Evolutionary conservation across 2,797 vertebrate species (phyloP), one percentile per base, ranked within the genome.

Genomic region (Myripristis murdjan): DNA sequence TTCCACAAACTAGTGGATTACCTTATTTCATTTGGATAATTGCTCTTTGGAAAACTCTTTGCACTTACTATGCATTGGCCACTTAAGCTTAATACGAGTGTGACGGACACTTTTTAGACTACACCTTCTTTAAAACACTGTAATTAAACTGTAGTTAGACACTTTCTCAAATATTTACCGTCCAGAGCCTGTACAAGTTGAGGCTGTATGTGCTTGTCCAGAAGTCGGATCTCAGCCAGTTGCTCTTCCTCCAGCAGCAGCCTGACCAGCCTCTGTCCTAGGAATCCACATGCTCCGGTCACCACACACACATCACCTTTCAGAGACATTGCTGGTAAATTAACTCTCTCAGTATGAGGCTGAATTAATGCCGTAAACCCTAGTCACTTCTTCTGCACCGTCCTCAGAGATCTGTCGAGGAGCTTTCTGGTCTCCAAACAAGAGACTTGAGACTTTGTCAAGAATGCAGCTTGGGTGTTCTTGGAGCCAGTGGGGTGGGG

Each of bases 241-340:
- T 90, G 89, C 80, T 97, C 95, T 26, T 97, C 95, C 49, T 97
- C 93, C 76, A 96, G 75, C 83, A 99, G 82, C 79, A 97, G 80
- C 65, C 15, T n/a, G 59, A 97, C 70, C 33, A 98, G 94, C 73
- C 91, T 95, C 75, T 86, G 91, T 1, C 98, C 98, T 71, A 99
- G 91, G 77, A 99, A 98, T 1, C 98, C 98, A 48, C 94, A 91
- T 3, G 96, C 98, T 62, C 98, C 98, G 0, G 97, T 99, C 88
- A 99, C 95, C 76, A 98, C 91, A 47, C 96, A 98, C 64, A 94
- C 95, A 9, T 96, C 93, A 1, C 94, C 94, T 0, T 73, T 79
- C 88, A 97, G 89, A 86, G 92, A 89, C 95, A 95, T 95, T 2
- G 39, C 67, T 18, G 47, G 2, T 22, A 3, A 52, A 54, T 6